Base-by-base conservation (phyloP, 2,888 invertebrate species). In the Aplocera efformata region DNA sequence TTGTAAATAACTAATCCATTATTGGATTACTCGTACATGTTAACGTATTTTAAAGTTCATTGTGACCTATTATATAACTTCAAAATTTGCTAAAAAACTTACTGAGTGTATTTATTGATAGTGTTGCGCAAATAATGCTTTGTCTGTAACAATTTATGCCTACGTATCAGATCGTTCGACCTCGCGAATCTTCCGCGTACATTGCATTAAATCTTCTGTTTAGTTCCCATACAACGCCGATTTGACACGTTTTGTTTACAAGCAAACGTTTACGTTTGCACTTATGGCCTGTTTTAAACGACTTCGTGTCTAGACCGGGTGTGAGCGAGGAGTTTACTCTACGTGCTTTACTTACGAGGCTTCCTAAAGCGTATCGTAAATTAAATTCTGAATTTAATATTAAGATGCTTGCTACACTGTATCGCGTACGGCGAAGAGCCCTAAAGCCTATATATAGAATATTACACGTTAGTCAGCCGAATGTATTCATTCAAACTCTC, bases 181-280 rank as follows among this genome's bases (percentile, higher is more conserved):
- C 45, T 45, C 40, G 36, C 40, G 10, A 31, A 26, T 29, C 45
- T 45, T 41, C 45, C 45, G 45, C 32, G 22, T 23, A n/a, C 29
- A 32, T 29, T 11, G 44, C 35, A 22, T 8, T 30, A 32, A 28
- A 28, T 36, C 22, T 42, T 40, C 30, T 8, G 7, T 24, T 35
- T 26, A 28, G 1, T 22, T 7, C n/a, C 6, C 9, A 11, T 21
- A 27, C 10, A 34, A 40, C 40, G 34, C 32, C 24, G 45, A 50
- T 53, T 53, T 32, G 41, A 39, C 53, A 50, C 53, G 53, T 53
- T 42, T 48, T 35, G 36, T 46, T 34, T 24, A 32, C 35, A 7
- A 22, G 32, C 17, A 42, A 32, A 17, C 13, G 13, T 17, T 42
- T 33, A 24, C 32, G 21, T 40, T 25, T 25, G 21, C 29, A 22